Conservation (phyloP, 2,888 invertebrate genomes). For the Parapristionchus giblindavisi region DNA sequence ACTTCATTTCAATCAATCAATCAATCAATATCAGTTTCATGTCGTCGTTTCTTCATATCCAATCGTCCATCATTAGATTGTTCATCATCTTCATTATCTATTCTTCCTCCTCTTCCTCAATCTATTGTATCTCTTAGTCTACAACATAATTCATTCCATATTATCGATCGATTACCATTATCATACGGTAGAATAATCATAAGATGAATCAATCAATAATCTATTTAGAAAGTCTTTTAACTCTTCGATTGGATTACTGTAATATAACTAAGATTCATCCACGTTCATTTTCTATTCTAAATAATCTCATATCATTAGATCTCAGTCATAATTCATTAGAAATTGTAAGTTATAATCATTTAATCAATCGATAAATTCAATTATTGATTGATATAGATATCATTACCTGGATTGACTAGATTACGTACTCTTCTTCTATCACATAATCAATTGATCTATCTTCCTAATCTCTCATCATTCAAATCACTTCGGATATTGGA, state of each 20-base stretch:
- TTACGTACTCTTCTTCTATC: slow-evolving; percentile 6
- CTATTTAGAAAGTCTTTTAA: background rate
- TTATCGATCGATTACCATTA: background rate
- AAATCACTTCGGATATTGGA: slow-evolving; percentile 3
- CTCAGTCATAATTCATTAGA: slow-evolving; percentile 15
- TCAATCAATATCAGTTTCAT: background rate
- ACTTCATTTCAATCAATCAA: background rate
- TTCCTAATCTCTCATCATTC: slow-evolving; percentile 1
- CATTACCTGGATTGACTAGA: background rate
- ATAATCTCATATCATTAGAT: slow-evolving; percentile 3
- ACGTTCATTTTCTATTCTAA: background rate
- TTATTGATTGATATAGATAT: background rate
- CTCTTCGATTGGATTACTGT: slow-evolving; percentile 18
- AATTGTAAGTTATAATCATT: background rate
- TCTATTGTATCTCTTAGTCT: slow-evolving; percentile 11
- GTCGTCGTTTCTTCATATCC: slow-evolving; percentile 30
- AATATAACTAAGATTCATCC: slow-evolving; percentile 6
- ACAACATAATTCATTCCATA: background rate
- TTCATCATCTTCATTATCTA: slow-evolving; percentile 11
- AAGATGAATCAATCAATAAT: background rate
- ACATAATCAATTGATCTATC: slow-evolving; percentile 15
- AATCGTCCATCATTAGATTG: slow-evolving; percentile 31
- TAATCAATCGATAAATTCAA: background rate
- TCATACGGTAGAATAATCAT: slow-evolving; percentile 1
- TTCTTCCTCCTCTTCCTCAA: slow-evolving; percentile 16